Evolutionary conservation across 2,113 vertebrate species (phyloP).

Genomic region (Chrysochloris asiatica): DNA sequence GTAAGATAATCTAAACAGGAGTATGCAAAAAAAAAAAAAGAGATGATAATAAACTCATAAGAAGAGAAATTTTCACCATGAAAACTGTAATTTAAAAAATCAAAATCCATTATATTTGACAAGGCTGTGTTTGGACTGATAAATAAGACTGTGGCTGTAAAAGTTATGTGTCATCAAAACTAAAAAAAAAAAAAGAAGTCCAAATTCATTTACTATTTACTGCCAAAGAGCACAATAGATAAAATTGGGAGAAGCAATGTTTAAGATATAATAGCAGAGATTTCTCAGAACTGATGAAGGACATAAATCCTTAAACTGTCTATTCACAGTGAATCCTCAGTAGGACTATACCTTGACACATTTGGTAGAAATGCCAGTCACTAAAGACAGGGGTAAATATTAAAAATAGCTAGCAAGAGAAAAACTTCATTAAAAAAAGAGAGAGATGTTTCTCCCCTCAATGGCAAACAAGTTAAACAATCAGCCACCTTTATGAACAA

Average conservation of each 20-base stretch:
- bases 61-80: neutral
- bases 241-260: neutral
- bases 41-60: neutral
- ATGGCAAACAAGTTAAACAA: neutral
- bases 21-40: neutral
- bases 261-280: neutral
- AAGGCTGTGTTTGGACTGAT: neutral
- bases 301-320: neutral
- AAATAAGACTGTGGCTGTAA: neutral
- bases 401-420: neutral
- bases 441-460: neutral
- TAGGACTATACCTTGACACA: neutral
- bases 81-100: neutral
- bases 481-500: neutral
- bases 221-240: neutral
- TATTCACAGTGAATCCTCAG: neutral
- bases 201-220: neutral
- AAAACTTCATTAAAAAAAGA: neutral
- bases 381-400: neutral
- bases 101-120: conserved; percentile 26
- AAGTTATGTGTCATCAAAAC: neutral
- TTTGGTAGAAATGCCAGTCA: neutral
- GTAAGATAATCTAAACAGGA: neutral
- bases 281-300: neutral
- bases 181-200: no score